Evolutionary conservation across 2,113 vertebrate species (phyloP).

Genomic region (Machaerirhynchus nigripectus): DNA sequence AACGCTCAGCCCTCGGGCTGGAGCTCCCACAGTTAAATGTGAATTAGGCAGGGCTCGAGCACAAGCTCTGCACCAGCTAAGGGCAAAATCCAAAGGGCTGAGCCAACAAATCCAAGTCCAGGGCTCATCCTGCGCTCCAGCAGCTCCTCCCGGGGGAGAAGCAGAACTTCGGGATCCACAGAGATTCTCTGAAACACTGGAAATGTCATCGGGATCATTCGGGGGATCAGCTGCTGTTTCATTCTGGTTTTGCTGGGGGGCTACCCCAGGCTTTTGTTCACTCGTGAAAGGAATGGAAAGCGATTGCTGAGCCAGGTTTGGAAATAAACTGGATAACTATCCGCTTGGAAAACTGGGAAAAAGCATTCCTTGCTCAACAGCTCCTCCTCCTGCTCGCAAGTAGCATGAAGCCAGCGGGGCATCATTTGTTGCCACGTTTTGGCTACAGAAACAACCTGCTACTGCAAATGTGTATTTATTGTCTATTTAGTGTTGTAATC

Average conservation of each 20-base stretch:
- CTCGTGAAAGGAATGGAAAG: not conserved
- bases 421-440: rapidly evolving
- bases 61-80: too few species aligned
- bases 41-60: not conserved
- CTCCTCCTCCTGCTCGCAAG: conserved; percentile 20
- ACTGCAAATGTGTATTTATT: not conserved
- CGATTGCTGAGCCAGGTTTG: not conserved
- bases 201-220: not conserved
- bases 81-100: not conserved
- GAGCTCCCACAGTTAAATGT: not conserved
- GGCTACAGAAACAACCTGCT: not conserved
- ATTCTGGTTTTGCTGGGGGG: too few species aligned
- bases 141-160: not conserved
- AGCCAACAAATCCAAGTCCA: rapidly evolving
- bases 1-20: too few species aligned
- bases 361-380: conserved; percentile 43
- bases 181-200: not conserved
- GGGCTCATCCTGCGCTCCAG: not conserved
- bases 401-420: rapidly evolving
- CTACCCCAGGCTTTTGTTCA: not conserved
- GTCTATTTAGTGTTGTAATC: rapidly evolving
- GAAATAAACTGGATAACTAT: not conserved
- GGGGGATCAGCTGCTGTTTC: not conserved
- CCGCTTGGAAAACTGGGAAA: rapidly evolving
- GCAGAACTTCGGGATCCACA: not conserved